phyloP scores from a whole-genome alignment of 2,113 vertebrate genomes.

The Melanostigma gelatinosum region DNA sequence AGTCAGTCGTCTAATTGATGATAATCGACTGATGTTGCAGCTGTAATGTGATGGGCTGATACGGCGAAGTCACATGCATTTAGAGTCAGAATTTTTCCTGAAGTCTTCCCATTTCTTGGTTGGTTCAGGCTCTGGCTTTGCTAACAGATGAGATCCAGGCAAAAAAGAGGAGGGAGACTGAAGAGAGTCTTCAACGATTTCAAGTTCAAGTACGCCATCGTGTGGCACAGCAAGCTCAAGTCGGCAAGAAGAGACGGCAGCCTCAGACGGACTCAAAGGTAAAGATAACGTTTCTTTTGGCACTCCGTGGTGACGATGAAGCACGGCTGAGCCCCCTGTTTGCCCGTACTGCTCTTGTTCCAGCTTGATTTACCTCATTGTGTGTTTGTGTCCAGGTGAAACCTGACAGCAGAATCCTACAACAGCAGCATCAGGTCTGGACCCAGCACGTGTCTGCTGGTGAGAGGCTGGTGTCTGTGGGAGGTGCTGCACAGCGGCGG shows the following conservation, averaged over 20 bases:
- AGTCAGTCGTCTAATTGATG: not conserved
- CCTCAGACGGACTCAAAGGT: slow-evolving; percentile 68
- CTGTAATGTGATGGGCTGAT: not conserved
- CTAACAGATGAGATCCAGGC: slow-evolving; percentile 85
- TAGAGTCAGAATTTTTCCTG: too few species aligned
- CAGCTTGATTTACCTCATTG: not conserved
- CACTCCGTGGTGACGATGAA: not conserved
- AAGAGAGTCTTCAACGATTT: slow-evolving; percentile 85
- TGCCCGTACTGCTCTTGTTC: not conserved
- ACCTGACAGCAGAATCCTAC: slow-evolving; percentile 1
- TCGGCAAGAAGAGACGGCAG: slow-evolving; percentile 80
- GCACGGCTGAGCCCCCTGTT: not conserved
- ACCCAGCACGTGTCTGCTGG: not conserved
- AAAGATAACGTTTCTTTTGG: not conserved
- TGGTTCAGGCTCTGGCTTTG: slow-evolving; percentile 81
- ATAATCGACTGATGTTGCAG: not conserved
- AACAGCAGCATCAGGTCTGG: not conserved
- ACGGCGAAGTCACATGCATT: not conserved
- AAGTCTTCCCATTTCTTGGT: not conserved
- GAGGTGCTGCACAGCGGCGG: slow-evolving; percentile 16
- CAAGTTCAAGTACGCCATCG: slow-evolving; percentile 88
- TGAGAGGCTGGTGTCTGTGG: not conserved
- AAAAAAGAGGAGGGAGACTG: slow-evolving; percentile 79
- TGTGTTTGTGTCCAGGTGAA: slow-evolving; percentile 34
- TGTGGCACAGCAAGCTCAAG: slow-evolving; percentile 83